Evolutionary conservation across 2,113 vertebrate species (phyloP).

Genomic region (Polypterus bichir): DNA sequence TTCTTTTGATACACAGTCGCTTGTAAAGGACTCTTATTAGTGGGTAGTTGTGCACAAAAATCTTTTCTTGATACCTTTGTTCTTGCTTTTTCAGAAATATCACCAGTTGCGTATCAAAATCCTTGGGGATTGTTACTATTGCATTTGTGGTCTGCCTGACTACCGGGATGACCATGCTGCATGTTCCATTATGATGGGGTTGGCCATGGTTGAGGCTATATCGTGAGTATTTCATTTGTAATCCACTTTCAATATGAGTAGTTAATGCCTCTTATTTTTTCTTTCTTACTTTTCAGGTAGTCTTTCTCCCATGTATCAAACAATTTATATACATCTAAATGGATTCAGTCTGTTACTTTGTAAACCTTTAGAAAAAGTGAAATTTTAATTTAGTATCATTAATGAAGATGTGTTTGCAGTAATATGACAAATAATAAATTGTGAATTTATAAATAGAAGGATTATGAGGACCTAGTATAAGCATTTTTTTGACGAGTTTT

Average conservation of each 20-base stretch:
- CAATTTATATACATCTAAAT: no score
- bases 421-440: no score
- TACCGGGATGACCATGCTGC: slow-evolving; percentile 81
- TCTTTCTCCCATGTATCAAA: neutral
- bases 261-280: neutral
- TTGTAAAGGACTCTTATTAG: slow-evolving; percentile 11
- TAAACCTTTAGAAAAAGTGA: no score
- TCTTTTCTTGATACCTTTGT: neutral
- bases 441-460: no score
- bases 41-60: neutral
- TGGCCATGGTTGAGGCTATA: slow-evolving; percentile 89
- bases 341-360: no score
- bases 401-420: no score
- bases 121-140: slow-evolving; percentile 90
- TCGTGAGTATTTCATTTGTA: slow-evolving; percentile 54
- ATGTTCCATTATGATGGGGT: slow-evolving; percentile 87
- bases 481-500: no score
- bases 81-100: slow-evolving; percentile 50
- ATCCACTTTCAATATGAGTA: no score
- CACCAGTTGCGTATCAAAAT: slow-evolving; percentile 91
- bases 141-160: slow-evolving; percentile 86
- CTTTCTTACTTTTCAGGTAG: neutral
- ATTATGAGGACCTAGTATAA: no score
- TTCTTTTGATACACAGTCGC: slow-evolving; percentile 75
- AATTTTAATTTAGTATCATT: no score